Base-by-base conservation (phyloP, 2,888 invertebrate genomes). In the Epinotia bilunana region DNA sequence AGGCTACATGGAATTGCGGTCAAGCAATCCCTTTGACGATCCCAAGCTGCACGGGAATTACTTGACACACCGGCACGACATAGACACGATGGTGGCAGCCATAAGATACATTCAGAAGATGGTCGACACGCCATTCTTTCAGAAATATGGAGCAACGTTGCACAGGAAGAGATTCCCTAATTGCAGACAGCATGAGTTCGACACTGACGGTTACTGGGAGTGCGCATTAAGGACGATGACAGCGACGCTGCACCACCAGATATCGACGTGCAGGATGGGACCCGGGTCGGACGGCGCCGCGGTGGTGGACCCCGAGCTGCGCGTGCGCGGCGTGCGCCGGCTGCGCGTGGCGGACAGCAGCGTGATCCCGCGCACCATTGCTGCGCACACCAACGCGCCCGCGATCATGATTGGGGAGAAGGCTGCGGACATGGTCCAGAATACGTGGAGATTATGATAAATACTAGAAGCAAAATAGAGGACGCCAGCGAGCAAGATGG, bases 361-460 rank as follows among this genome's bases (percentile, higher is more conserved):
- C 77, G 91, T 97, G 23, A 96, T 97, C 85, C 96, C 97, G 0
- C 90, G 94, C 69, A 94, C 96, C 9, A 94, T 95, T 61, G 95
- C 95, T 11, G 95, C 95, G 0, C 96, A 97, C 85, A 96, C 96
- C 0, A 95, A 95, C 72, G 96, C 96, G 0, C 95, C 96, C 4
- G 95, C 96, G 0, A 95, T 96, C 58, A 96, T 96, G 96, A 95
- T 96, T 46, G 97, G 95, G 0, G 97, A 97, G 87, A 97, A 96
- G 81, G 96, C 95, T 3, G 95, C 96, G 0, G 96, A 96, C 83
- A 91, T 96, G 86, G 95, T 96, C 69, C 95, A 94, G 79, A 83
- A 84, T 55, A 88, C 90, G 69, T 96, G 95, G 95, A 87, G 81
- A 64, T 79, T 90, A 61, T 79, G 71, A 72, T 83, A 73, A 82